phyloP scores from a whole-genome alignment of 2,888 invertebrate species.

The Desoria tigrina region DNA sequence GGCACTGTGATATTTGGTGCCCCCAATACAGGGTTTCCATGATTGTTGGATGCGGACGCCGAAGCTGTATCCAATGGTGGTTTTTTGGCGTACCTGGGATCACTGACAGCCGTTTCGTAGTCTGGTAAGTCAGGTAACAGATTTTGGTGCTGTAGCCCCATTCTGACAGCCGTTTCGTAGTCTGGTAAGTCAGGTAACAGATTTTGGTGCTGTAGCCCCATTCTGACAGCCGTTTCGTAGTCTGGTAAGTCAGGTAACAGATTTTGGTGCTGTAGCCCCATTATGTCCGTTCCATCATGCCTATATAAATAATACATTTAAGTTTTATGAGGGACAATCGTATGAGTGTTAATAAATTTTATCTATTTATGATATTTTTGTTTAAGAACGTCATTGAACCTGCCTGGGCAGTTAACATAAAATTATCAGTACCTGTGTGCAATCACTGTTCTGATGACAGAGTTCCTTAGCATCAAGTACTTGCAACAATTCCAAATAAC shows the following conservation, averaged over 20 bases:
- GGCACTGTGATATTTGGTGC: constrained; percentile 38
- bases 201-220: no score
- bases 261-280: constrained; percentile 54
- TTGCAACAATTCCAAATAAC: constrained; percentile 87
- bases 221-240: constrained; percentile 58
- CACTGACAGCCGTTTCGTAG: no score
- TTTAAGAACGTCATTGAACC: no score
- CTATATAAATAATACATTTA: constrained; percentile 26
- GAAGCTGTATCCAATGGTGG: constrained; percentile 53
- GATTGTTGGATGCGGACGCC: constrained; percentile 29
- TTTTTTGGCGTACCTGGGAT: constrained; percentile 56
- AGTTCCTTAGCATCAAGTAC: constrained; percentile 73
- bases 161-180: no score
- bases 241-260: constrained; percentile 57
- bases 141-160: no score
- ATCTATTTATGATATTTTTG: no score
- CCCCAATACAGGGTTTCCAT: constrained; percentile 29
- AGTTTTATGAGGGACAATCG: not conserved
- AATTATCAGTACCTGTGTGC: constrained; percentile 55
- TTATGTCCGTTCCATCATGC: constrained; percentile 50
- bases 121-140: no score
- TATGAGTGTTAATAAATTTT: no score
- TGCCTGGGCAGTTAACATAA: no score
- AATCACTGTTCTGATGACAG: constrained; percentile 60
- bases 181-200: no score